Base-by-base conservation (phyloP, 2,797 vertebrate genomes). In the Alfaro cultratus region DNA sequence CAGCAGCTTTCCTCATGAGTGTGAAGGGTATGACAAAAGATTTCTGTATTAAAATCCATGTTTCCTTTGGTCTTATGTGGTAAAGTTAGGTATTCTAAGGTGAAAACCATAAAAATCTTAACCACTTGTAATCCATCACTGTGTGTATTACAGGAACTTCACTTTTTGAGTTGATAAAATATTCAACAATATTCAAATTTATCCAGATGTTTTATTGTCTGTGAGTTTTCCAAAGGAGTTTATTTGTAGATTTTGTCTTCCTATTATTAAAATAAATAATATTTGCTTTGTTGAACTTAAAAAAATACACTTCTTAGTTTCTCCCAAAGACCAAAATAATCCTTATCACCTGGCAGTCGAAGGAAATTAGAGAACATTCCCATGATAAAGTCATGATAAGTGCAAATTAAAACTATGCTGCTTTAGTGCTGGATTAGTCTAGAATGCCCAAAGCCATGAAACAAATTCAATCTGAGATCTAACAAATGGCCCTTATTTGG, bases 401-500 rank as follows among this genome's bases (percentile, higher is more conserved):
- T 74, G 78, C 39, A 85, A 82, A 85, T 36, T 83, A 46, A 29
- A 77, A 77, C 79, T 77, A n/a, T 2, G 21, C 81, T 83, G 80
- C 73, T 85, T 90, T 79, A 75, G 75, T 82, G 43, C 77, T 77
- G 76, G 80, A 86, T 86, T 79, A 84, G 51, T 74, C 41, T 23
- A 31, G 1, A 86, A 82, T 68, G 36, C 64, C 64, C 47, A 15
- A 45, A 43, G 26, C 72, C 81, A 83, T 29, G 31, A 78, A 70
- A 21, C 21, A 68, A 31, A 64, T n/a, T 55, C 1, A 41, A 11
- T 72, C 21, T 73, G 43, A 57, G 31, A 36, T 41, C 15, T 39
- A 53, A 74, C n/a, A 83, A 29, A 12, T 68, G 1, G 74, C 7
- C 31, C 0, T 36, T 8, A 45, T 1, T 79, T 83, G 31, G 10